A percentile compares a stretch with the other conserved stretches of the same genome.
phyloP scores from a whole-genome alignment of 2,797 vertebrate genomes.

The Sciurus vulgaris region DNA sequence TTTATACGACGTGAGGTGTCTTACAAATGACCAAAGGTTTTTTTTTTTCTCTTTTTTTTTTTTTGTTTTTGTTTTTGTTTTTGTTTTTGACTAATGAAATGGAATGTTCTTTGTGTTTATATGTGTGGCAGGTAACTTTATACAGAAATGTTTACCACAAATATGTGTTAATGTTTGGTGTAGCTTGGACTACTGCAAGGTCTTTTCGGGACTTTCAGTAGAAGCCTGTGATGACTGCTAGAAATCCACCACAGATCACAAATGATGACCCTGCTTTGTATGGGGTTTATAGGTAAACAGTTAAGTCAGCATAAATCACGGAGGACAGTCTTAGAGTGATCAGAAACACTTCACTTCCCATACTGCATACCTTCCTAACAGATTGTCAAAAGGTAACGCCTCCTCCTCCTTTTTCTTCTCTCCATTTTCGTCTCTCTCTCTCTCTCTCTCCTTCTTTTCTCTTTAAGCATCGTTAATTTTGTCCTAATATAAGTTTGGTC shows the following conservation, averaged over 20 bases:
- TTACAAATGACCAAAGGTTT: conserved; percentile 92
- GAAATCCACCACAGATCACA: conserved; percentile 88
- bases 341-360: conserved; percentile 83
- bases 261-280: conserved; percentile 90
- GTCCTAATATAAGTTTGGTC: conserved; percentile 90
- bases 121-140: conserved; percentile 93
- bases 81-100: conserved; percentile 90
- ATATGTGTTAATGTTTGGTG: conserved; percentile 95
- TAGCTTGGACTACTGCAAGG: conserved; percentile 91
- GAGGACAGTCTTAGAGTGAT: conserved; percentile 88
- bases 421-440: conserved; percentile 90
- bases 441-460: conserved; percentile 82
- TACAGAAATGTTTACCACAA: conserved; percentile 96
- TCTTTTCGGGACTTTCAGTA: conserved; percentile 89
- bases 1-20: conserved; percentile 93
- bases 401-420: conserved; percentile 86
- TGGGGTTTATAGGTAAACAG: conserved; percentile 90
- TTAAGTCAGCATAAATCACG: conserved; percentile 90
- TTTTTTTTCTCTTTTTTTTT: conserved; percentile 72
- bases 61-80: background rate
- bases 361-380: conserved; percentile 87
- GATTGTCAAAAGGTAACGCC: conserved; percentile 94
- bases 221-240: conserved; percentile 88
- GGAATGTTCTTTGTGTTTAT: conserved; percentile 90
- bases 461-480: conserved; percentile 86